These are phyloP conservation scores for Rachycentron canadum DNA, from an alignment of 2,797 vertebrate species.

Conservation along the genomic window DNA sequence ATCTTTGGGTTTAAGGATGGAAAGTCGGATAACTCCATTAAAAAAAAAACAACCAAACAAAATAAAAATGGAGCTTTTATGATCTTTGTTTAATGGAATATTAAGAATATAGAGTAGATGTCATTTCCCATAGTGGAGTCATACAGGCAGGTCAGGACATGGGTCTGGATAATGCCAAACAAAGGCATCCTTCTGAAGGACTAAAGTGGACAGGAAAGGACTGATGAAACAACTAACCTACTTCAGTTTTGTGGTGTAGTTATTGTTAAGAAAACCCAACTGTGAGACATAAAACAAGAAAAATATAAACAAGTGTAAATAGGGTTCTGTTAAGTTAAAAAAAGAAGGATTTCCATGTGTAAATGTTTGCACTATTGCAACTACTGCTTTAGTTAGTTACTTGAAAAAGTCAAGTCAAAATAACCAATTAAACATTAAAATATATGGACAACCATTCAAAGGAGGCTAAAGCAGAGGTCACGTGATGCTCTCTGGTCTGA, in stretches of 20 bases:
- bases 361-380: no score
- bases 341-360: no score
- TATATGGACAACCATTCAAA: neutral
- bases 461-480: neutral
- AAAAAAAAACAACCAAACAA: conserved; percentile 70
- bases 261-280: neutral
- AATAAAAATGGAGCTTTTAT: conserved; percentile 47
- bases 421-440: neutral
- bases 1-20: conserved; percentile 60
- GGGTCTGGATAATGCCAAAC: neutral
- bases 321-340: no score
- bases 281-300: neutral
- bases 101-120: neutral
- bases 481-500: neutral
- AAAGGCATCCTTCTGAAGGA: neutral
- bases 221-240: neutral
- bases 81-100: conserved; percentile 43
- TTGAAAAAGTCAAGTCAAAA: neutral
- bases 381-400: no score
- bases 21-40: conserved; percentile 69
- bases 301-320: no score
- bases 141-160: neutral
- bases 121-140: neutral
- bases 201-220: neutral
- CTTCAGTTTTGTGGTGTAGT: neutral